Base-by-base conservation (phyloP, 2,113 vertebrate genomes). In the Poicephalus meyeri region DNA sequence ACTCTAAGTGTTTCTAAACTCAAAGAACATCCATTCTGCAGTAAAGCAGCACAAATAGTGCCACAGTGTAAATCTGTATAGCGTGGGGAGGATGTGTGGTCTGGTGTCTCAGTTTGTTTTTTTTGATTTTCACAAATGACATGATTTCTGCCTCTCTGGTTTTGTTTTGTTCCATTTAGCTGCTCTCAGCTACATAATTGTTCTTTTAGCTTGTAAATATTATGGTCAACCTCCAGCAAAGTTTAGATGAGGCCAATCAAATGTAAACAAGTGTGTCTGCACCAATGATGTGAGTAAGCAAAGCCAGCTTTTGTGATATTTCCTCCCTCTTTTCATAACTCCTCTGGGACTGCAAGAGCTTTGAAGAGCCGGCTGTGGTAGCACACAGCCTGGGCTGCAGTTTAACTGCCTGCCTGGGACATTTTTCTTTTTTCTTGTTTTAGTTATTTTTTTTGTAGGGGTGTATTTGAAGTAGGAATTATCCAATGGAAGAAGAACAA, bases 191-290 rank as follows among this genome's bases (percentile, higher is more conserved):
- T 88, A 72, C 63, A 69, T 93, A 97, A 95, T 91, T 94, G 89
- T 95, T 80, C 64, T 66, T 80, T 81, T 76, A 50, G 63, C 71
- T 83, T 96, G 70, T 95, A 97, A 91, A 96, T 96, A 96, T 97
- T 98, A 97, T 94, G 79, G 89, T 96, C 94, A 88, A 82, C 89
- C 88, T 97, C 96, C 96, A 97, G 90, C 86, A 86, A 97, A 97
- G 90, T 82, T 94, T 94, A 95, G 72, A 94, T 71, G 91, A 97
- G 92, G 69, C 89, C 44, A 69, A 91, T 96, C 74, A 78, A 95
- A 96, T 89, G 82, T 94, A 94, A 97, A 94, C 83, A 95, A 93
- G 76, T 66, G 55, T 35, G 41, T 79, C 74, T 80, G 86, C 21
- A 83, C 79, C 92, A 96, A 69, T 70, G 69, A 77, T 73, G 61